Conservation (phyloP, 2,113 vertebrate species). For the Nipponia nippon region DNA sequence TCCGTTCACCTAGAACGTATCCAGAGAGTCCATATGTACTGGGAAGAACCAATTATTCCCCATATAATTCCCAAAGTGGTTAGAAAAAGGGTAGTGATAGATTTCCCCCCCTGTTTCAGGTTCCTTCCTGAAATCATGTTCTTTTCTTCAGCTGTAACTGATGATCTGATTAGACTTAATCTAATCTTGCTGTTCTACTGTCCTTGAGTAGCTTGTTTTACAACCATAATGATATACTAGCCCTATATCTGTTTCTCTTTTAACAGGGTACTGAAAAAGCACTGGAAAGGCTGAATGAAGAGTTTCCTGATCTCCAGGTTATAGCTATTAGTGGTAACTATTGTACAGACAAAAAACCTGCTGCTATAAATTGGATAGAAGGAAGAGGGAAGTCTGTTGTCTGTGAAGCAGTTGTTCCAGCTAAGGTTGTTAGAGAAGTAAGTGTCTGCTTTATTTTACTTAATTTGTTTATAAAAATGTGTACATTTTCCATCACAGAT, state of each 20-base stretch:
- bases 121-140: not conserved
- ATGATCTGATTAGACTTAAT: not conserved
- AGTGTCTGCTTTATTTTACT: not conserved
- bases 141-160: not conserved
- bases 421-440: constrained; percentile 91
- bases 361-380: constrained; percentile 97
- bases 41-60: not conserved
- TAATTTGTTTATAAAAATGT: too few relatives aligned
- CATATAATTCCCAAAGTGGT: not conserved
- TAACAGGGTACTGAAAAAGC: constrained; percentile 93
- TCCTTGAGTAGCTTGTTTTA: not conserved
- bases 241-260: not conserved
- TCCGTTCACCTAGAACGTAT: not conserved
- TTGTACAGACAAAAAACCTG: constrained; percentile 97
- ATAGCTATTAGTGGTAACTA: constrained; percentile 94
- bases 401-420: constrained; percentile 87
- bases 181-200: not conserved
- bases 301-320: constrained; percentile 89
- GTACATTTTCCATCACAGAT: too few relatives aligned
- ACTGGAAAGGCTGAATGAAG: constrained; percentile 82
- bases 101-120: not conserved
- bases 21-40: not conserved
- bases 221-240: not conserved
- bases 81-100: not conserved
- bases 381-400: constrained; percentile 95